Base-by-base conservation (phyloP, 2,797 vertebrate genomes). In the Sylvilagus floridanus region DNA sequence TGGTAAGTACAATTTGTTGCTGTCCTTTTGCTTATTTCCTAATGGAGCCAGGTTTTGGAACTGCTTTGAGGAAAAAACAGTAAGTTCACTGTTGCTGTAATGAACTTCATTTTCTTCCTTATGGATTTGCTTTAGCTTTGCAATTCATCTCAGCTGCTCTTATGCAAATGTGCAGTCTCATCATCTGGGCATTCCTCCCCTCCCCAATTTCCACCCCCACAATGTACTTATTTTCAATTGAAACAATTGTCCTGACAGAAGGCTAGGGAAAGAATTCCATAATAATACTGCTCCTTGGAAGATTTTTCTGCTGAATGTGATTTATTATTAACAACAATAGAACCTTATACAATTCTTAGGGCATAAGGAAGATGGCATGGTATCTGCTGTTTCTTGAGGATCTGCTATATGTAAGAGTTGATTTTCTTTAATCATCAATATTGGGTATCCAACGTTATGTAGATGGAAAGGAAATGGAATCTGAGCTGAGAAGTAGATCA, bases 201-300 rank as follows among this genome's bases (percentile, higher is more conserved):
- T 66, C 12, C 76, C 47, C 24, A 30, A 13, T 42, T 60, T 78
- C 66, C 69, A 82, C 28, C 7, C 50, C 30, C 32, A 78, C 57
- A 60, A 62, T 77, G n/a, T 66, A 87, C 50, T 94, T 69, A 37
- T 12, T 95, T 84, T 82, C 84, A 82, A 35, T 50, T 57, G 82
- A 83, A 96, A 89, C 57, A 84, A 71, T 54, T 50, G 10, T 54
- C 24, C 8, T 93, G 85, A 93, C 73, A 90, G 72, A 95, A 92
- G 54, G 21, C 50, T 35, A 30, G 75, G 30, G 11, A 84, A 63
- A 96, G 35, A 86, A 88, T 82, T 54, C 6, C 57, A 71, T 84
- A 87, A 63, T 90, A 78, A 65, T 77, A 81, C 14, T 57, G 10
- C 47, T 62, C 75, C 26, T 85, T 72, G 30, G 32, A 79, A 90